phyloP scores from a whole-genome alignment of 2,113 vertebrate genomes.

The Sorex araneus region DNA sequence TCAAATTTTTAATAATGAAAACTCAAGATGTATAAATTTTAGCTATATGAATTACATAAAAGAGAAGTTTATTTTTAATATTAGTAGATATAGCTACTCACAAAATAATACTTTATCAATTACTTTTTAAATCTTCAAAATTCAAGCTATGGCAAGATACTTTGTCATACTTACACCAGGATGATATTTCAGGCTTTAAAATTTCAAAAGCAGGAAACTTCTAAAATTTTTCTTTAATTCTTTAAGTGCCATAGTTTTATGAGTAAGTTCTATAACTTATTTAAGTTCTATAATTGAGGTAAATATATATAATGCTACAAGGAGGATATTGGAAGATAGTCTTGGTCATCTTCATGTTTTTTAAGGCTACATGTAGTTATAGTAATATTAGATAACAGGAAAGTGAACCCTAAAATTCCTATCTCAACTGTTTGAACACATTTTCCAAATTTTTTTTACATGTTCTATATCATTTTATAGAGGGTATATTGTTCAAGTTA shows the following conservation, averaged over 20 bases:
- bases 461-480: neutral
- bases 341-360: neutral
- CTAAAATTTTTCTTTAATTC: neutral
- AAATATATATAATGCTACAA: neutral
- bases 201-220: slow-evolving; percentile 18
- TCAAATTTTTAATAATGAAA: neutral
- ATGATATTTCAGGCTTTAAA: slow-evolving; percentile 13
- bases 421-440: neutral
- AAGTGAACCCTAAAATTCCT: neutral
- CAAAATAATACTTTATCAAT: neutral
- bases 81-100: neutral
- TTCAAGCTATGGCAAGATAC: neutral
- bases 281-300: neutral
- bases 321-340: neutral
- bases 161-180: neutral
- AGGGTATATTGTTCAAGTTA: neutral
- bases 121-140: slow-evolving; percentile 44
- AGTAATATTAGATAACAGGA: neutral
- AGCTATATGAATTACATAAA: neutral
- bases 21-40: neutral
- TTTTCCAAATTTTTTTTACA: neutral
- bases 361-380: neutral
- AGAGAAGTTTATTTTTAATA: slow-evolving; percentile 15
- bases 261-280: neutral
- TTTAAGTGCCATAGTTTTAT: neutral